phyloP scores from a whole-genome alignment of 92 coral and sea anemone species.

The Scolanthus callimorphus region DNA sequence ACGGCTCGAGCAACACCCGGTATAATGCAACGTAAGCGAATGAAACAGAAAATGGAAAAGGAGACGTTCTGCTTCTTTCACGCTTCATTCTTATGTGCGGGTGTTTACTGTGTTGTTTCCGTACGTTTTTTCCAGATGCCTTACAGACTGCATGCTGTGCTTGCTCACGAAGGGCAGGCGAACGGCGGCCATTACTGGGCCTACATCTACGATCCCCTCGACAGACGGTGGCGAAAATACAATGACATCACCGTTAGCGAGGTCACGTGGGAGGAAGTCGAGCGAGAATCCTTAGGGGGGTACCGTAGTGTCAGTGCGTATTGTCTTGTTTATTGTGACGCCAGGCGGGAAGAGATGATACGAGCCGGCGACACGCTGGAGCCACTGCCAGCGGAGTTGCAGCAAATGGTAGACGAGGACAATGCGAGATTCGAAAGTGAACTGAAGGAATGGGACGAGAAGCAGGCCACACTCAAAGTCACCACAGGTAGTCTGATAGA shows the following conservation, averaged over 20 bases:
- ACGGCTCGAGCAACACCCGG: too few relatives aligned
- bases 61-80: neutral
- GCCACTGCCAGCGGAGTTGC: slow-evolving; percentile 58
- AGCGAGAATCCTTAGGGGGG: slow-evolving; percentile 84
- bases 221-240: slow-evolving; percentile 78
- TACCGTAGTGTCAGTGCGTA: slow-evolving; percentile 91
- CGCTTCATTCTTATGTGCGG: neutral
- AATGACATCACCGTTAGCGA: slow-evolving; percentile 92
- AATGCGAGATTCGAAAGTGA: slow-evolving; percentile 77
- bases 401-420: slow-evolving; percentile 72
- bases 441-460: slow-evolving; percentile 84
- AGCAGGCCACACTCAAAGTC: slow-evolving; percentile 51
- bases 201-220: slow-evolving; percentile 64
- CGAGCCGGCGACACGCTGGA: slow-evolving; percentile 42
- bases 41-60: too few relatives aligned
- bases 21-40: too few relatives aligned
- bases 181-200: slow-evolving; percentile 98
- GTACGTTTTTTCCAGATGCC: slow-evolving; percentile 37
- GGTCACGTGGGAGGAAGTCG: slow-evolving; percentile 93
- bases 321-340: slow-evolving; percentile 80
- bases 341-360: slow-evolving; percentile 60
- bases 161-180: slow-evolving; percentile 92
- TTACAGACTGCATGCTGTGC: slow-evolving; percentile 86
- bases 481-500: too few relatives aligned
- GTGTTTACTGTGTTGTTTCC: neutral